Evolutionary conservation across 1,140 invertebrate genomes (phyloP).

Genomic region (Campoletis sonorensis): DNA sequence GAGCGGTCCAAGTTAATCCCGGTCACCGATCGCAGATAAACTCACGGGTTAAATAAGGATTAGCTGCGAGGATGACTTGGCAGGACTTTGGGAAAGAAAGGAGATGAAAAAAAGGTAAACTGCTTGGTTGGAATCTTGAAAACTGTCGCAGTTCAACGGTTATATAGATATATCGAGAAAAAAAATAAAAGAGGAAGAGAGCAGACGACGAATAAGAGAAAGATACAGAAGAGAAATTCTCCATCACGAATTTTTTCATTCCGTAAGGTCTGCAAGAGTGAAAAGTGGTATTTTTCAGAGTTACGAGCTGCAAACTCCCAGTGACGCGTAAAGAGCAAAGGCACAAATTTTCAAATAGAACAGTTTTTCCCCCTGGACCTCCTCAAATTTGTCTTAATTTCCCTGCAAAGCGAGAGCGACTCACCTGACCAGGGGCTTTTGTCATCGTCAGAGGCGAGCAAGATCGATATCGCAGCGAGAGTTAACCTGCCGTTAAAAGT

Average conservation of each 20-base stretch:
- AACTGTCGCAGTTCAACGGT: conserved; percentile 36
- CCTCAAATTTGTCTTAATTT: conserved; percentile 35
- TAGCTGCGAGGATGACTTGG: conserved; percentile 60
- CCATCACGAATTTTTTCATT: background rate
- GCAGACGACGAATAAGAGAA: background rate
- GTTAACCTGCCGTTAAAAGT: conserved; percentile 55
- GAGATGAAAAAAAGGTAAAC: conserved; percentile 24
- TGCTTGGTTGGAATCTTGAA: background rate
- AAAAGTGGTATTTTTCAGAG: background rate
- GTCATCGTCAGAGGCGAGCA: conserved; percentile 31
- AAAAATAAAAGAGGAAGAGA: background rate
- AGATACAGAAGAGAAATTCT: too few relatives aligned
- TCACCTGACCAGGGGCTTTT: background rate
- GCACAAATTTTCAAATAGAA: background rate
- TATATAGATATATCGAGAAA: background rate
- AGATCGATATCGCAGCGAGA: conserved; percentile 43
- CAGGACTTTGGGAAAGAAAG: conserved; percentile 43
- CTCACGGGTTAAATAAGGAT: conserved; percentile 66
- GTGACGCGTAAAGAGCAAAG: background rate
- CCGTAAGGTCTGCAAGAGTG: background rate
- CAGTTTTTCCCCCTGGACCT: background rate
- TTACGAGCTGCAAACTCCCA: background rate
- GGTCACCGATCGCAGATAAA: conserved; percentile 58
- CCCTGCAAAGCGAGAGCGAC: background rate
- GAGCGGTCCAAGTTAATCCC: conserved; percentile 62